These are phyloP conservation scores for Leptinotarsa texana DNA, from an alignment of 1,140 invertebrate species.

Conservation along the genomic window DNA sequence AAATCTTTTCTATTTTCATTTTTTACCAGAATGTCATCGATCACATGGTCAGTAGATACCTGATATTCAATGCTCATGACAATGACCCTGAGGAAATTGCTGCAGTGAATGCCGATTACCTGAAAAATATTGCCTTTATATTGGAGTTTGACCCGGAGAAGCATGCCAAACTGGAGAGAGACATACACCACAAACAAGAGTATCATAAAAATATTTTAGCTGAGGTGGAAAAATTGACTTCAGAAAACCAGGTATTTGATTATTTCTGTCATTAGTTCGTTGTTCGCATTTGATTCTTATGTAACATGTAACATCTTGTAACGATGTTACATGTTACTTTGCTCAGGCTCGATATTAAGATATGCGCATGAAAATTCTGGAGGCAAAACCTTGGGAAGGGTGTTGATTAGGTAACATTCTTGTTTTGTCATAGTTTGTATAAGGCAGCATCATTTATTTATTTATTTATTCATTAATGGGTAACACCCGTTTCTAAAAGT, in stretches of 20 bases:
- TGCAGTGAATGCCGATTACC: conserved; percentile 1
- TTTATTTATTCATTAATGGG: too few relatives aligned
- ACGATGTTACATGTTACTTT: too few relatives aligned
- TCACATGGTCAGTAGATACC: conserved; percentile 13
- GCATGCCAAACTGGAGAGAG: background rate
- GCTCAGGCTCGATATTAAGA: too few relatives aligned
- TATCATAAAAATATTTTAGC: background rate
- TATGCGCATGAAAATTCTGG: too few relatives aligned
- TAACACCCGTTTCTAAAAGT: too few relatives aligned
- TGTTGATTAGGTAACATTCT: too few relatives aligned
- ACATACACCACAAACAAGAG: background rate
- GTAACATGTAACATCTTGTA: too few relatives aligned
- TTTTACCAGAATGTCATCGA: conserved; percentile 3
- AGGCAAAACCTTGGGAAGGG: too few relatives aligned
- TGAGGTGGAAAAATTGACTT: background rate
- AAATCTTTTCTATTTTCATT: background rate
- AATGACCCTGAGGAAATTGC: conserved; percentile 1
- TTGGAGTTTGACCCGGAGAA: background rate
- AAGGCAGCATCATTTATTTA: too few relatives aligned
- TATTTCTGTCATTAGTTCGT: too few relatives aligned
- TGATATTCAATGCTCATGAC: conserved; percentile 4
- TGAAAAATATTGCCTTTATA: background rate
- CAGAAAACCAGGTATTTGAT: conserved; percentile 10
- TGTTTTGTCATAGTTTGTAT: too few relatives aligned
- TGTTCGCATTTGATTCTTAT: too few relatives aligned